Evolutionary conservation across 2,888 invertebrate species (phyloP).

Genomic region (Aquatica leii): DNA sequence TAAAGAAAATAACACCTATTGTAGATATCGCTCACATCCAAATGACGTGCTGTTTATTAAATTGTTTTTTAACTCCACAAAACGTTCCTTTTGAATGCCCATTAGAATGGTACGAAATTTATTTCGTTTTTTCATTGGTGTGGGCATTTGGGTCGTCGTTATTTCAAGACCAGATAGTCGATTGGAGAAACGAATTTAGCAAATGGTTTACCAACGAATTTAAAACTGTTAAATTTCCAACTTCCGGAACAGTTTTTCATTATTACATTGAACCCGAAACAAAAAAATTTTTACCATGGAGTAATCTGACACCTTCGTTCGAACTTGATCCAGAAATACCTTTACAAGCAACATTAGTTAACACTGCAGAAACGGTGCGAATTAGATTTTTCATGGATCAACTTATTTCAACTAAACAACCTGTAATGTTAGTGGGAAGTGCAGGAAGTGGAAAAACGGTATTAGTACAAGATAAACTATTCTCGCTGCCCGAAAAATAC

Average conservation of each 20-base stretch:
- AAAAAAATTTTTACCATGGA: conserved; percentile 88
- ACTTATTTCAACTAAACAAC: conserved; percentile 77
- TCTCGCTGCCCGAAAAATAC: conserved; percentile 76
- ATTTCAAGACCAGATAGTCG: conserved; percentile 90
- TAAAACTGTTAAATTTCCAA: conserved; percentile 88
- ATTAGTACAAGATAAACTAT: conserved; percentile 85
- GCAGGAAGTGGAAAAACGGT: conserved; percentile 94
- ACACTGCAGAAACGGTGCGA: conserved; percentile 89
- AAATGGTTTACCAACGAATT: conserved; percentile 96
- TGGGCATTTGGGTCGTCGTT: conserved; percentile 95
- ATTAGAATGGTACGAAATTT: conserved; percentile 93
- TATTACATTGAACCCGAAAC: conserved; percentile 88
- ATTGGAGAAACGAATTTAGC: conserved; percentile 93
- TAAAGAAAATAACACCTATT: conserved; percentile 91
- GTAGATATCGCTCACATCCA: conserved; percentile 89
- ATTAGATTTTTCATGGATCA: conserved; percentile 90
- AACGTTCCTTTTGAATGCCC: conserved; percentile 88
- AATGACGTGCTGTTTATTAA: conserved; percentile 86
- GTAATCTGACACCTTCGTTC: conserved; percentile 78
- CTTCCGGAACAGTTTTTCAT: conserved; percentile 83
- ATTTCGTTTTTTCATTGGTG: conserved; percentile 88
- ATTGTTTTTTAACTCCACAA: conserved; percentile 81
- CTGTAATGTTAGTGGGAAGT: conserved; percentile 90
- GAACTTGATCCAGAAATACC: conserved; percentile 89
- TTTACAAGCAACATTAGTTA: conserved; percentile 78